A percentile compares a stretch with the other conserved stretches of the same genome.
Conservation (phyloP, 2,113 vertebrate species). For the Colius striatus region DNA sequence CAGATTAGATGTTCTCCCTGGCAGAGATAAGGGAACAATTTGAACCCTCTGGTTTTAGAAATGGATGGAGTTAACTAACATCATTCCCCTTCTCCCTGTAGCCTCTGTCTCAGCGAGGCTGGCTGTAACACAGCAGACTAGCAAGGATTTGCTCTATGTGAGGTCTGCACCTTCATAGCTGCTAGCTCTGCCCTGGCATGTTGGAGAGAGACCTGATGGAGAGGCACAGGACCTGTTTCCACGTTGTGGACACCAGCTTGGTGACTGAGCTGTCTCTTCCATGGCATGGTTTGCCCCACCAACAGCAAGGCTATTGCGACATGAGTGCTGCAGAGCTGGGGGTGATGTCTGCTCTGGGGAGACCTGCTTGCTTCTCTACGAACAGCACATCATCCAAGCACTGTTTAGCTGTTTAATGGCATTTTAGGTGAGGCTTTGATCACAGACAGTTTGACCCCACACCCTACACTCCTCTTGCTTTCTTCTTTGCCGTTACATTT, state of each 20-base stretch:
- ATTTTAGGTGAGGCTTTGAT: slow-evolving; percentile 27
- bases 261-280: background rate
- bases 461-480: background rate
- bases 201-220: background rate
- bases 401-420: background rate
- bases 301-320: rapidly evolving
- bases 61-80: background rate
- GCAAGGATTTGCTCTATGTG: background rate
- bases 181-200: background rate
- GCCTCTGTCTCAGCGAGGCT: background rate
- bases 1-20: background rate
- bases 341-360: background rate
- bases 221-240: background rate
- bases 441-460: background rate
- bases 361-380: background rate
- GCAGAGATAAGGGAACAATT: background rate
- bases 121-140: background rate
- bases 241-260: rapidly evolving
- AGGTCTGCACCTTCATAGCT: background rate
- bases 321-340: background rate
- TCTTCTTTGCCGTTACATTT: background rate
- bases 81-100: background rate
- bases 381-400: background rate
- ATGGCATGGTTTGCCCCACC: background rate
- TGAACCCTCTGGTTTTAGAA: background rate